Conservation (phyloP, 2,888 invertebrate species). For the Villa cingulata region DNA sequence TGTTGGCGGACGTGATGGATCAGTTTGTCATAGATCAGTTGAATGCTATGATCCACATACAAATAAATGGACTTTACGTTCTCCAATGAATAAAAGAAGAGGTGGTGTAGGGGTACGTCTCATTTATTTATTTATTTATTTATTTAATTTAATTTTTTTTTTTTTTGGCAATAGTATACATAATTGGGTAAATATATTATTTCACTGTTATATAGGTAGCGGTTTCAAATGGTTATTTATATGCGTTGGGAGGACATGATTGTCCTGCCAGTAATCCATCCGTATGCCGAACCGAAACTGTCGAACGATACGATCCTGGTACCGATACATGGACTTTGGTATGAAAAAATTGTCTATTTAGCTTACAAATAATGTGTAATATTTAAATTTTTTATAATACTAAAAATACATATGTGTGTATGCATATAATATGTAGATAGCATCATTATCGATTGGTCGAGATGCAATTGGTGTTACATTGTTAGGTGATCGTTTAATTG, state of each 20-base stretch:
- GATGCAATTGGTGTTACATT: slow-evolving; percentile 82
- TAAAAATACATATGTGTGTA: no score
- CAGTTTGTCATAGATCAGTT: slow-evolving; percentile 76
- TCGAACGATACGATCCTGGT: slow-evolving; percentile 67
- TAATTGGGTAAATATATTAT: background rate
- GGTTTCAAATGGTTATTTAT: slow-evolving; percentile 75
- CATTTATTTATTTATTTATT: no score
- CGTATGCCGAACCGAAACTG: slow-evolving; percentile 73
- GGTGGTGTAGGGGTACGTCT: slow-evolving; percentile 72
- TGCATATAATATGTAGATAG: no score
- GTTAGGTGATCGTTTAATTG: slow-evolving; percentile 60
- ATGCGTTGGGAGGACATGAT: slow-evolving; percentile 88
- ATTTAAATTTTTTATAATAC: no score
- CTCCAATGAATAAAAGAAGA: slow-evolving; percentile 73
- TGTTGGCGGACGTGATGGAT: slow-evolving; percentile 85
- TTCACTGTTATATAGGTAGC: slow-evolving; percentile 45
- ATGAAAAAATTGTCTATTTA: slow-evolving; percentile 7
- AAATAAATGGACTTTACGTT: slow-evolving; percentile 66
- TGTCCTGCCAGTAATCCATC: slow-evolving; percentile 78
- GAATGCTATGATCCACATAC: slow-evolving; percentile 70
- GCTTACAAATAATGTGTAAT: no score
- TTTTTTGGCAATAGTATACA: background rate
- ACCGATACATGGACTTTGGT: slow-evolving; percentile 76
- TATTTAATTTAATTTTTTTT: background rate
- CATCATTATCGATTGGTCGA: slow-evolving; percentile 66